Evolutionary conservation across 2,113 vertebrate genomes (phyloP).

Genomic region (Neolamprologus hecqui): DNA sequence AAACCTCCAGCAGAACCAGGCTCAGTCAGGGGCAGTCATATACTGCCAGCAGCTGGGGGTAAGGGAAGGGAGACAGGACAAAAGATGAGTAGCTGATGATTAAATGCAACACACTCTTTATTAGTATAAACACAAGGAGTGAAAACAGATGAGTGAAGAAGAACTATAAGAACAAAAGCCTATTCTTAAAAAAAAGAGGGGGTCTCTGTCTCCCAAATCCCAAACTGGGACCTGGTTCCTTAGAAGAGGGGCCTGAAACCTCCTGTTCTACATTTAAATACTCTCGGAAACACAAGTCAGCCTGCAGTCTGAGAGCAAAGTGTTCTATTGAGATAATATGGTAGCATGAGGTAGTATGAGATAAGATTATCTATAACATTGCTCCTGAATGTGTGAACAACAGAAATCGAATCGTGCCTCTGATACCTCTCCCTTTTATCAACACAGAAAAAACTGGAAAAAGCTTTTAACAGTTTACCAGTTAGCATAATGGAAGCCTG

Average conservation of each 20-base stretch:
- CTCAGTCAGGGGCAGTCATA: background rate
- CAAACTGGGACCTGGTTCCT: background rate
- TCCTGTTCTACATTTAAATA: background rate
- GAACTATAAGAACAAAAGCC: background rate
- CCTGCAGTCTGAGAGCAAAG: background rate
- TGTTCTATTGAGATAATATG: background rate
- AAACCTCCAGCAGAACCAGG: background rate
- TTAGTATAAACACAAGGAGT: background rate
- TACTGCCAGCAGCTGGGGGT: background rate
- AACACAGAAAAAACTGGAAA: background rate
- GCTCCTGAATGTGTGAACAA: background rate
- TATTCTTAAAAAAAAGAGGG: background rate
- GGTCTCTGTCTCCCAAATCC: background rate
- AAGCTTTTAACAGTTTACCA: conserved; percentile 16
- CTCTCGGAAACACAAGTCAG: background rate
- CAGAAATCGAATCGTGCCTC: background rate
- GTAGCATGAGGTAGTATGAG: background rate
- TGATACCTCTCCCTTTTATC: background rate
- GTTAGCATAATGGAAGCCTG: background rate
- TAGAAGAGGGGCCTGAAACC: background rate
- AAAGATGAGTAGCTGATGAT: background rate
- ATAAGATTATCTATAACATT: background rate
- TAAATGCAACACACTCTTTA: background rate
- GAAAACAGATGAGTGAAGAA: background rate
- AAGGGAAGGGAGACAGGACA: background rate